Base-by-base conservation (phyloP, 23 tunicate genomes). In the Diplosoma virens region DNA sequence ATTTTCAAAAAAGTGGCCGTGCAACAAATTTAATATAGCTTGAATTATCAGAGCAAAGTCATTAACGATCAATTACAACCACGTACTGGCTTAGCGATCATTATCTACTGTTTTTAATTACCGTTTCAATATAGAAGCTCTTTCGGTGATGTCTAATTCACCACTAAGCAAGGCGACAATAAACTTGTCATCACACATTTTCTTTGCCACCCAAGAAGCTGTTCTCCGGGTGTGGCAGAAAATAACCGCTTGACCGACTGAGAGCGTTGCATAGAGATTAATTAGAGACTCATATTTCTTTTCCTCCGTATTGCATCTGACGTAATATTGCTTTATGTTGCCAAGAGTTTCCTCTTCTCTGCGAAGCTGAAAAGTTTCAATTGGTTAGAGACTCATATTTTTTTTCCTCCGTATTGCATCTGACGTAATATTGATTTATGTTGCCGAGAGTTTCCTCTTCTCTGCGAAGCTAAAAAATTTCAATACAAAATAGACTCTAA, bases 201-300 rank as follows among this genome's bases (percentile, higher is more conserved):
- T 79, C 66, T 83, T 81, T 0, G 99, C 95, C 4, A 94, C 92
- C 99, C 99, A 94, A 20, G 87, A 69, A 3, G 99, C 99, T 2
- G 90, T 94, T 30, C 66, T 61, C 58, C 92, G 79, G 6, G 99
- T 94, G 24, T 81, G 92, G 74, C 99, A 94, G 53, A 94, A 94
- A 45, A 94, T 94, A 35, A 94, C 86, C 4, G 93, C 99, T 60
- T 94, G 86, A 0, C 99, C 99, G 22, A 94, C 99, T 2, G 99
- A 87, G 32, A 94, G 71, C 2, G 85, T 84, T 1, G 75, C 79
- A 58, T 83, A 88, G 7, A 94, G 32, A 47, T 88, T 94, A 61
- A 81, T 67, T 11, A 94, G 30, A 25, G 99, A 89, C 29, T 94
- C 95, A 37, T 82, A 84, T 67, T 94, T 94, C 46, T 79, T 74